Evolutionary conservation across 1,140 invertebrate genomes (phyloP).

Genomic region (Solen grandis): DNA sequence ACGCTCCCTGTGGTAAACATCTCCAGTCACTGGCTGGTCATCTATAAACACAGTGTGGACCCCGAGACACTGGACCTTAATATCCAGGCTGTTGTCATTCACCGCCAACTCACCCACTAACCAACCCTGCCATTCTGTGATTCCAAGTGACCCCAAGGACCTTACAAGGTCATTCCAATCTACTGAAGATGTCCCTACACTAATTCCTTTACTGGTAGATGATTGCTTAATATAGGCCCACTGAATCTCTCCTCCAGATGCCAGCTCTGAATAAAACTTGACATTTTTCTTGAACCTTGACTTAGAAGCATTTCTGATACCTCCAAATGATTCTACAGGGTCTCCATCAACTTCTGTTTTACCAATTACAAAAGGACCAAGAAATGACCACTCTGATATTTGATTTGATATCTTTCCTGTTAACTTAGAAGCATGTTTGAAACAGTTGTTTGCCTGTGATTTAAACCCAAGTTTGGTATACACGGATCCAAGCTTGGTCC

Average conservation of each 20-base stretch:
- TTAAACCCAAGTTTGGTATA: slow-evolving; percentile 58
- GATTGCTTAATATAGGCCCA: slow-evolving; percentile 67
- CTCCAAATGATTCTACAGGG: slow-evolving; percentile 73
- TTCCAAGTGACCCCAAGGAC: slow-evolving; percentile 74
- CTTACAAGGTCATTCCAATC: slow-evolving; percentile 77
- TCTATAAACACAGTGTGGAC: slow-evolving; percentile 70
- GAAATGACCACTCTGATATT: slow-evolving; percentile 71
- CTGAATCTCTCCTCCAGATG: slow-evolving; percentile 62
- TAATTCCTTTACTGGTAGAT: slow-evolving; percentile 52
- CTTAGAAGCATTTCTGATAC: slow-evolving; percentile 71
- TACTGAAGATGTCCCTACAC: slow-evolving; percentile 64
- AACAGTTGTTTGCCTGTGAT: slow-evolving; percentile 65
- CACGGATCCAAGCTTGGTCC: slow-evolving; percentile 64
- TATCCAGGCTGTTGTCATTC: slow-evolving; percentile 66
- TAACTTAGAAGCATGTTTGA: slow-evolving; percentile 71
- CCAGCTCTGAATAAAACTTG: slow-evolving; percentile 70
- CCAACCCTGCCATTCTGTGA: slow-evolving; percentile 79
- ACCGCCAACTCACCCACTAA: slow-evolving; percentile 72
- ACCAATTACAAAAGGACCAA: slow-evolving; percentile 77
- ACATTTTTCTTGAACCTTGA: slow-evolving; percentile 64
- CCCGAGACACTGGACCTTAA: slow-evolving; percentile 72
- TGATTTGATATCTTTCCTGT: slow-evolving; percentile 61
- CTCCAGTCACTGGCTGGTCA: slow-evolving; percentile 67
- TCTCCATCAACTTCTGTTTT: slow-evolving; percentile 78
- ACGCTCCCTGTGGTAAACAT: slow-evolving; percentile 72